A percentile compares a stretch with the other conserved stretches of the same genome.
phyloP scores from a whole-genome alignment of 2,113 vertebrate species.

The Tonatia bakeri region DNA sequence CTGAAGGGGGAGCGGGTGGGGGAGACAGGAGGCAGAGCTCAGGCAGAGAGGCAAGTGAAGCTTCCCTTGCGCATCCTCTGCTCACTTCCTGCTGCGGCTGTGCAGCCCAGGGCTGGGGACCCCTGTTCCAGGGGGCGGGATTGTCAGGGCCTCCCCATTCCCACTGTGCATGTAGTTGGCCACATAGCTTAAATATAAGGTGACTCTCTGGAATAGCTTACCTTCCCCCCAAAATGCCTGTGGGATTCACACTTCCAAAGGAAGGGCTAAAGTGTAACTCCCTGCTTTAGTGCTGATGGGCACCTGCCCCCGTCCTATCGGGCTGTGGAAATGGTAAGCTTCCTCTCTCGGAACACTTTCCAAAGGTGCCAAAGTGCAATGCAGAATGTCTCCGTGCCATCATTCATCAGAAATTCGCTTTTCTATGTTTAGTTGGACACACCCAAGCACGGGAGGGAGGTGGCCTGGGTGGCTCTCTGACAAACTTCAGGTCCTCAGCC shows the following conservation, averaged over 20 bases:
- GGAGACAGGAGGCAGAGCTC: too few relatives aligned
- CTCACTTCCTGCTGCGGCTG: too few relatives aligned
- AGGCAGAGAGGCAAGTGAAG: too few relatives aligned
- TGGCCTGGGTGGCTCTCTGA: background rate
- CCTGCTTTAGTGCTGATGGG: accelerated
- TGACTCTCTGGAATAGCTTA: background rate
- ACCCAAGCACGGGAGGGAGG: too few relatives aligned
- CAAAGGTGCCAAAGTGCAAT: background rate
- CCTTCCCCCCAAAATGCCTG: background rate
- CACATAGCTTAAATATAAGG: background rate
- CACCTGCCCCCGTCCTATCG: too few relatives aligned
- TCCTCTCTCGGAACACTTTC: background rate
- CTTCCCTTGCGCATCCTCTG: too few relatives aligned
- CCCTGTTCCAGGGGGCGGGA: background rate
- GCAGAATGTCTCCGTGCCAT: background rate
- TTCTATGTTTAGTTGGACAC: background rate
- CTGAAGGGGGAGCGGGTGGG: too few relatives aligned
- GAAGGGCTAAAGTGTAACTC: background rate
- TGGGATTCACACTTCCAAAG: background rate
- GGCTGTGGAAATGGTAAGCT: background rate
- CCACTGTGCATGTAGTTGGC: background rate
- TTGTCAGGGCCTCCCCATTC: background rate
- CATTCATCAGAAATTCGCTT: background rate
- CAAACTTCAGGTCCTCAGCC: background rate
- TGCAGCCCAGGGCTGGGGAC: too few relatives aligned